Conservation (phyloP, 2,113 vertebrate species). For the Amphiprion ocellaris region DNA sequence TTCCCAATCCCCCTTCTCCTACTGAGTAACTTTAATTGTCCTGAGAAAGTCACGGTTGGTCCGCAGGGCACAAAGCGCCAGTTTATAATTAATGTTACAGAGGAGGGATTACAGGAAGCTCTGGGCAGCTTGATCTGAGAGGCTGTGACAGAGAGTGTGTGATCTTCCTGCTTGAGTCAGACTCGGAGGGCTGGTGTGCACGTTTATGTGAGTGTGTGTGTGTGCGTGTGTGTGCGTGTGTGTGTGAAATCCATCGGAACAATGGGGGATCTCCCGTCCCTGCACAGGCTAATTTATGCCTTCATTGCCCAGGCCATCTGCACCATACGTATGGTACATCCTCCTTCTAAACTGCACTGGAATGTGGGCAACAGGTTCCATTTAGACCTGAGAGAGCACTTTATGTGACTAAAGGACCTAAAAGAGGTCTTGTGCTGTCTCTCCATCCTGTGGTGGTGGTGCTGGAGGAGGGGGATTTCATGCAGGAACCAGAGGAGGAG, state of each 20-base stretch:
- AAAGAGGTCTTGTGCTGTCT: conserved; percentile 35
- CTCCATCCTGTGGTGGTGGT: conserved; percentile 31
- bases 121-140: conserved; percentile 79
- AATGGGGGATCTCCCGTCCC: conserved; percentile 66
- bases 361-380: conserved; percentile 72
- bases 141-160: conserved; percentile 76
- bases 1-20: conserved; percentile 76
- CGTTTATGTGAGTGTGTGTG: conserved; percentile 1
- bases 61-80: conserved; percentile 87
- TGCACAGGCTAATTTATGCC: conserved; percentile 69
- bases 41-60: conserved; percentile 92
- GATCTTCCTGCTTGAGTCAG: conserved; percentile 73
- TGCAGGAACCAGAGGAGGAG: conserved; percentile 13
- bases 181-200: conserved; percentile 43
- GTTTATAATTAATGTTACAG: conserved; percentile 95
- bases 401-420: conserved; percentile 53
- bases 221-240: conserved; percentile 1
- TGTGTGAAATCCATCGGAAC: conserved; percentile 65
- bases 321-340: conserved; percentile 38
- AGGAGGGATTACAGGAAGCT: conserved; percentile 90
- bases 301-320: conserved; percentile 63
- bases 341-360: conserved; percentile 40
- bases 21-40: conserved; percentile 98
- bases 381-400: conserved; percentile 39
- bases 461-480: conserved; percentile 16